These are phyloP conservation scores for Zootermopsis nevadensis DNA, from an alignment of 2,888 invertebrate species.

Conservation along the genomic window DNA sequence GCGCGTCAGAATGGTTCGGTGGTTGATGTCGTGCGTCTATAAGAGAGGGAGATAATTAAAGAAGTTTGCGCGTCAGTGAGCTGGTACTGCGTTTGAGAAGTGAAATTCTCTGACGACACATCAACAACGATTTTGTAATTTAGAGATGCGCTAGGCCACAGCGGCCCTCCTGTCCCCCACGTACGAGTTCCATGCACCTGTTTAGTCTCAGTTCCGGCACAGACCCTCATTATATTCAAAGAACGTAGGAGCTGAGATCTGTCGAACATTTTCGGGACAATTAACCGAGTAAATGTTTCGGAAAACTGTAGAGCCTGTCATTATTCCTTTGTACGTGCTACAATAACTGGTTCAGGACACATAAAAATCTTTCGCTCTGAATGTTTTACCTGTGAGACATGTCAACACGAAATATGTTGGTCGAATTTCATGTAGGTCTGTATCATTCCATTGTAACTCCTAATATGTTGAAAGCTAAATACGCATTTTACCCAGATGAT, in stretches of 20 bases:
- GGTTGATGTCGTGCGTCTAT: no score
- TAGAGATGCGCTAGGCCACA: not conserved
- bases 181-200: not conserved
- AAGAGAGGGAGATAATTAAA: conserved; percentile 11
- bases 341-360: not conserved
- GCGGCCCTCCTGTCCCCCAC: not conserved
- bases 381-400: no score
- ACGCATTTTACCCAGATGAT: no score
- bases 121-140: conserved; percentile 7
- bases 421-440: no score
- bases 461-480: no score
- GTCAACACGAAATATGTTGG: no score
- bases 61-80: not conserved
- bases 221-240: conserved; percentile 33
- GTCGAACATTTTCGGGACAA: conserved; percentile 31
- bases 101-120: not conserved
- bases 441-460: no score
- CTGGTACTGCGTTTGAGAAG: not conserved
- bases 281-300: conserved; percentile 28
- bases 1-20: no score
- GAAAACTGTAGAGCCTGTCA: conserved; percentile 14
- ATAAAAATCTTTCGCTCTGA: not conserved
- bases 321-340: not conserved
- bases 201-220: conserved; percentile 25
- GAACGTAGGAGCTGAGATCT: conserved; percentile 5